Evolutionary conservation across 2,797 vertebrate species (phyloP), one percentile per base, ranked within the genome.

Genomic region (Coregonus ussuriensis): DNA sequence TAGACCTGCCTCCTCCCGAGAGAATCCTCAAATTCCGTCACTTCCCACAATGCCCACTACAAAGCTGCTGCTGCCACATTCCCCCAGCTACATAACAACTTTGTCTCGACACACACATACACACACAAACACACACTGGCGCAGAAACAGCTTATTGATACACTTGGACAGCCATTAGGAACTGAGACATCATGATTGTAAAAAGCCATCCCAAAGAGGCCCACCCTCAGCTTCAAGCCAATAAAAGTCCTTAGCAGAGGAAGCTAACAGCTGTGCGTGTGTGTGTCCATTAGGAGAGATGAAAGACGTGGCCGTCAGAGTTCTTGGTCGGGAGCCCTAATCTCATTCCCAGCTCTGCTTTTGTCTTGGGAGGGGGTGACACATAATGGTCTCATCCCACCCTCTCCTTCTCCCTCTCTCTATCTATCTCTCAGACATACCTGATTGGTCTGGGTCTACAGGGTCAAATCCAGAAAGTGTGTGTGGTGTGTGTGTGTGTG

Each of bases 181-280:
- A 47, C 79, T 76, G 68, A 81, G 66, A 41, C 4, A n/a, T 47
- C 9, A 83, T 73, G 80, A 82, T 69, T 56, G 59, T 80, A 84
- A 85, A 86, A 81, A 74, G 76, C 88, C 80, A 83, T 76, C 35
- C 56, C 73, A 81, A 72, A 85, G 83, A 86, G 88, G 65, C 82
- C 86, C 68, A 75, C 74, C 72, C 76, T 88, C 83, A 84, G 80
- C 71, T 77, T 11, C 2, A 71, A 87, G 81, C 78, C 80, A 82
- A 87, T 47, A 47, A 47, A 47, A 0, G 9, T 47, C 9, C 41
- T 47, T 47, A 47, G 41, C 41, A 47, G 85, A 79, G 87, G 14
- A 18, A 18, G 33, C 1, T 4, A 9, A 41, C 16, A 18, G 68
- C 33, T 25, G 37, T 53, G 37, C 6, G 70, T 71, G 70, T 52